Evolutionary conservation across 2,113 vertebrate genomes (phyloP).

Genomic region (Poecile atricapillus): DNA sequence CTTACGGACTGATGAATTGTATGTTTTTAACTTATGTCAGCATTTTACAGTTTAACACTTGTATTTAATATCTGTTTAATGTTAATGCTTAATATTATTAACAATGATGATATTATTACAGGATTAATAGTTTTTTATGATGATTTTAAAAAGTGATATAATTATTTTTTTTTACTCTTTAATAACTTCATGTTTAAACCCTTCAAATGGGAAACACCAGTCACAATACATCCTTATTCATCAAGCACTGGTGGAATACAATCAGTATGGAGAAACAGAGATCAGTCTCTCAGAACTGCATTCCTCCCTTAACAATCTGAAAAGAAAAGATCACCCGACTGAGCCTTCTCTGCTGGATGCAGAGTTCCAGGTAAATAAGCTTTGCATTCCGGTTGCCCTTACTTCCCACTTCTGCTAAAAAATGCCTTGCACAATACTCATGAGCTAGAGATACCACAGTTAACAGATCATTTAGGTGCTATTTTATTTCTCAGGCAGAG

Average conservation of each 20-base stretch:
- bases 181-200: not conserved
- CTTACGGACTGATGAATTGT: not conserved
- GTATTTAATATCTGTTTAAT: not conserved
- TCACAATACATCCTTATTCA: conserved; percentile 97
- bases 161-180: not conserved
- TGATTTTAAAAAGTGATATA: not conserved
- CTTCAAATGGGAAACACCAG: conserved; percentile 62
- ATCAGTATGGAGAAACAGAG: conserved; percentile 94
- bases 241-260: conserved; percentile 91
- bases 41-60: not conserved
- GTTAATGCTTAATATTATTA: not conserved
- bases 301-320: conserved; percentile 74
- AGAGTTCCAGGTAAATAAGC: conserved; percentile 86
- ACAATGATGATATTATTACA: not conserved
- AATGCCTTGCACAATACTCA: not conserved
- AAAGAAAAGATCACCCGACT: conserved; percentile 67
- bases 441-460: not conserved
- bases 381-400: not conserved
- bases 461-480: not conserved
- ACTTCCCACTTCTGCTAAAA: not conserved
- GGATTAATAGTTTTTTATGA: not conserved
- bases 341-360: conserved; percentile 83
- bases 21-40: not conserved
- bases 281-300: conserved; percentile 83
- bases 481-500: not conserved